A percentile compares a stretch with the other conserved stretches of the same genome.
phyloP scores from a whole-genome alignment of 1,140 invertebrate species.

The Dinothrombium tinctorium region DNA sequence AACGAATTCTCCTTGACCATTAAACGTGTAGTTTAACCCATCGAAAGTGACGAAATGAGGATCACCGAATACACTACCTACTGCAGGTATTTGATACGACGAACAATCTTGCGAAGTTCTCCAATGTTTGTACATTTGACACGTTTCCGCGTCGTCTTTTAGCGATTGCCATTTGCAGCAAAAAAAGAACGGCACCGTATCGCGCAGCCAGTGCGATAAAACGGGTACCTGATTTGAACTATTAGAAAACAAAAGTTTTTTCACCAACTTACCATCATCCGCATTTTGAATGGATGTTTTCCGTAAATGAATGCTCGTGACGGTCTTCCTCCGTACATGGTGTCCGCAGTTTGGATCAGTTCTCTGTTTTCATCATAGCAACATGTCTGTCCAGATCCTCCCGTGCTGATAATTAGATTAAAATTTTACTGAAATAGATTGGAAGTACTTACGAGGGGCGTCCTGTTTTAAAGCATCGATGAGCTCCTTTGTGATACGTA shows the following conservation, averaged over 20 bases:
- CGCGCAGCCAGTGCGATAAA: conserved; percentile 79
- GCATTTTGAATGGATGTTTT: conserved; percentile 17
- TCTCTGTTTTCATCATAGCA: conserved; percentile 78
- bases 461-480: conserved; percentile 75
- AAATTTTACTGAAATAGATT: conserved; percentile 3
- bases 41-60: conserved; percentile 87
- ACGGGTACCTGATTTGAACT: conserved; percentile 39
- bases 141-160: conserved; percentile 68
- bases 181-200: conserved; percentile 72
- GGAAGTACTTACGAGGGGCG: conserved; percentile 58
- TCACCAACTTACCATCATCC: conserved; percentile 14
- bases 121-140: conserved; percentile 70
- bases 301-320: conserved; percentile 32
- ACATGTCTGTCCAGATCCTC: conserved; percentile 83
- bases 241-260: neutral
- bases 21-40: conserved; percentile 66
- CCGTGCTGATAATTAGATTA: conserved; percentile 30
- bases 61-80: conserved; percentile 64
- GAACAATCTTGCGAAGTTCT: conserved; percentile 82
- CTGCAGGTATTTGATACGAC: conserved; percentile 72
- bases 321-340: conserved; percentile 75
- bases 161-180: conserved; percentile 86
- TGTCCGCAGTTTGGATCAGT: conserved; percentile 78
- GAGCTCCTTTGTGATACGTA: conserved; percentile 59
- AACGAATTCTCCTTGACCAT: conserved; percentile 82